Evolutionary conservation across 2,888 invertebrate species (phyloP).

Genomic region (Campaea margaritaria): DNA sequence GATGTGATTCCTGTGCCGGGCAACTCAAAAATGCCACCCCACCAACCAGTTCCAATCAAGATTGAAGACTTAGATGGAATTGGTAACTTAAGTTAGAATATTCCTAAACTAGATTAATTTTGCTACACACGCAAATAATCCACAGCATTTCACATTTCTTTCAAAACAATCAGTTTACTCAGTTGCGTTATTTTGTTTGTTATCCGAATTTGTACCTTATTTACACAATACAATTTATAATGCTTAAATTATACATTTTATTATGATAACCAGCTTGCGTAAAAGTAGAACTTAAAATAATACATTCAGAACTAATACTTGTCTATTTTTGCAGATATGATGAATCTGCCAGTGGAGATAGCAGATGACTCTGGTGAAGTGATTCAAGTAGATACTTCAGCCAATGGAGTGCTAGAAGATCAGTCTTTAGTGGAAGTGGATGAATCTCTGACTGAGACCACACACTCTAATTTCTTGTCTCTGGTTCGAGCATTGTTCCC

Average conservation of each 20-base stretch:
- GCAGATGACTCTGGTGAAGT: conserved; percentile 85
- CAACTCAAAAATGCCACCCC: conserved; percentile 47
- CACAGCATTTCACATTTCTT: neutral
- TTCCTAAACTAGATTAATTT: conserved; percentile 11
- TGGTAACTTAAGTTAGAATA: conserved; percentile 58
- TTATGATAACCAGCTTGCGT: no score
- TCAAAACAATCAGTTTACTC: no score
- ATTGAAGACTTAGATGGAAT: conserved; percentile 81
- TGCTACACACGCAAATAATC: neutral
- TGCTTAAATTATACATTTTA: no score
- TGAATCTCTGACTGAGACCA: conserved; percentile 89
- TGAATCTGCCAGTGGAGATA: conserved; percentile 90
- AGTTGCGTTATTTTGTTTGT: no score
- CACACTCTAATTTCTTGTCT: conserved; percentile 94
- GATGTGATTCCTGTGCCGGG: conserved; percentile 46
- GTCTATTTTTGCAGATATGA: conserved; percentile 85
- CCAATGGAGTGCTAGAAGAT: conserved; percentile 45
- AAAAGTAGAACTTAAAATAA: no score
- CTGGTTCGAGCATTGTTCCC: conserved; percentile 95
- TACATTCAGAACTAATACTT: neutral
- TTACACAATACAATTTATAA: no score
- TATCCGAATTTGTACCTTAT: no score
- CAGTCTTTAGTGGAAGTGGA: conserved; percentile 57
- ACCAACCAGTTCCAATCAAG: conserved; percentile 77
- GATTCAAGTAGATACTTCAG: conserved; percentile 60